Evolutionary conservation across 1,140 invertebrate genomes (phyloP).

Genomic region (Meloidogyne hapla): DNA sequence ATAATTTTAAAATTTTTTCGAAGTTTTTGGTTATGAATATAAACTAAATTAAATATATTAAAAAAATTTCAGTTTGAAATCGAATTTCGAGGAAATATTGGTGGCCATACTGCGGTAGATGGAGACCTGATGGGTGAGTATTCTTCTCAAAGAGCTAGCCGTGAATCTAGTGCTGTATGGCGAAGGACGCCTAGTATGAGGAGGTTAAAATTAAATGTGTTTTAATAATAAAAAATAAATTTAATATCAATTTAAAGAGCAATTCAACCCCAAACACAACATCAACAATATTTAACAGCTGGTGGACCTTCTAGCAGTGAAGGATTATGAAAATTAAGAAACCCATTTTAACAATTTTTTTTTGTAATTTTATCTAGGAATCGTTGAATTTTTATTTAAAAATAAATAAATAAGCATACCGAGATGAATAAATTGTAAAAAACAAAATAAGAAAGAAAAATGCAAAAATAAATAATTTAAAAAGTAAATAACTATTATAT

Average conservation of each 20-base stretch:
- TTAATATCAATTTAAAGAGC: conserved; percentile 33
- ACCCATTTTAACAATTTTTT: background rate
- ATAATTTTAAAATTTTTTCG: too few relatives aligned
- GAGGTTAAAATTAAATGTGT: background rate
- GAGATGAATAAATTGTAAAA: too few relatives aligned
- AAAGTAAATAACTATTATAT: too few relatives aligned
- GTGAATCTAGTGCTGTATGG: conserved; percentile 61
- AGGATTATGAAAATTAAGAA: background rate
- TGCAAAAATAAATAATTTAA: too few relatives aligned
- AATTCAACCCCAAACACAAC: conserved; percentile 31
- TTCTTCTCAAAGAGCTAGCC: conserved; percentile 44
- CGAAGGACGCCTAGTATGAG: conserved; percentile 52
- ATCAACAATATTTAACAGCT: conserved; percentile 29
- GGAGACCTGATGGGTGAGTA: conserved; percentile 43
- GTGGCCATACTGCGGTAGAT: conserved; percentile 33
- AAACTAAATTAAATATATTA: conserved; percentile 17
- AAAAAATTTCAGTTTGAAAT: conserved; percentile 52
- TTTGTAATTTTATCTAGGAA: background rate
- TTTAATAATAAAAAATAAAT: background rate
- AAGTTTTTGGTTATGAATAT: too few relatives aligned
- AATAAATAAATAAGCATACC: too few relatives aligned
- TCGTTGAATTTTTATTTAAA: background rate
- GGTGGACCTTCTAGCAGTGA: background rate
- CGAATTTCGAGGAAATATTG: conserved; percentile 59
- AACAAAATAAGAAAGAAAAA: too few relatives aligned